These are phyloP conservation scores for Eurytoma californica DNA, from an alignment of 2,888 invertebrate genomes.

Conservation along the genomic window DNA sequence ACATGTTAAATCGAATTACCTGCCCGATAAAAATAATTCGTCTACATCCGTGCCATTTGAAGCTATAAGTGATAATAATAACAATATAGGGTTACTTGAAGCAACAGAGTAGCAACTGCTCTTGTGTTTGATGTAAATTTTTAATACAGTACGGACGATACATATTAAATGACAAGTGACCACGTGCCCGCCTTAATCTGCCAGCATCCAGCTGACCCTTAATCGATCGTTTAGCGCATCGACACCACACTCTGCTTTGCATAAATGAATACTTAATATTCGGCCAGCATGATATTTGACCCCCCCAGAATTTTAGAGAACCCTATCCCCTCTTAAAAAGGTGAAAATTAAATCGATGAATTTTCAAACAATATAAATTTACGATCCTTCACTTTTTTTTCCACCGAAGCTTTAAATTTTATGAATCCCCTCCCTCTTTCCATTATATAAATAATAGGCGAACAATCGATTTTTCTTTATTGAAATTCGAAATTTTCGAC, in stretches of 20 bases:
- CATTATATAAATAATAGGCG: no score
- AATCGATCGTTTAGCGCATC: constrained; percentile 24
- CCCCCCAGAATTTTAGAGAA: background rate
- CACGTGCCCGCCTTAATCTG: constrained; percentile 7
- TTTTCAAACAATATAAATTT: background rate
- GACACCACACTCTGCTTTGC: background rate
- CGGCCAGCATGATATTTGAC: constrained; percentile 19
- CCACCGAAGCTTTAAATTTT: no score
- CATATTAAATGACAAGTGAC: constrained; percentile 33
- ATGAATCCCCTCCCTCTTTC: no score
- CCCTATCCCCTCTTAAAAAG: background rate
- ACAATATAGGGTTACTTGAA: background rate
- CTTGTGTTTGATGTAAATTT: background rate
- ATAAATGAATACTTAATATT: constrained; percentile 42
- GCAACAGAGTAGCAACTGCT: background rate
- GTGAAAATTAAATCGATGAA: background rate
- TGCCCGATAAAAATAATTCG: background rate
- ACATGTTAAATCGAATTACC: background rate
- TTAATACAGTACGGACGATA: constrained; percentile 1
- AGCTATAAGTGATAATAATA: background rate
- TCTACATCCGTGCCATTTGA: background rate
- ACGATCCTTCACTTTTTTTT: no score
- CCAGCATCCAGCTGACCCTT: constrained; percentile 14
- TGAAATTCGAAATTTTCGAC: no score
- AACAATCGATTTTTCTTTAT: no score